A percentile compares a stretch with the other conserved stretches of the same genome.
phyloP scores from a whole-genome alignment of 2,888 invertebrate species.

The Netelia melanura region DNA sequence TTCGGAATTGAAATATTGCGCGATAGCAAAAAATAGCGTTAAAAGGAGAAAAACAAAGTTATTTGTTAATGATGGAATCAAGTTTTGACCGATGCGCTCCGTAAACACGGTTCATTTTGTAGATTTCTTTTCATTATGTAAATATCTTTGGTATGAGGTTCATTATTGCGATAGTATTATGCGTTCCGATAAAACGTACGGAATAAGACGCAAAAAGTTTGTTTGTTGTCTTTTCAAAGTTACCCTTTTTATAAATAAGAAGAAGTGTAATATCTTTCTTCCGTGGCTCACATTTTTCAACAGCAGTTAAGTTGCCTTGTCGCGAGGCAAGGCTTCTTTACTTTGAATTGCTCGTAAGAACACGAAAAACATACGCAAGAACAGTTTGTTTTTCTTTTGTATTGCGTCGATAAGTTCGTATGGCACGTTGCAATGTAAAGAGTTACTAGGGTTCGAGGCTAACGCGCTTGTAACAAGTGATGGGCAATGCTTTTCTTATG shows the following conservation, averaged over 20 bases:
- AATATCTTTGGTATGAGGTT: slow-evolving; percentile 83
- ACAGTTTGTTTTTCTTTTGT: slow-evolving; percentile 19
- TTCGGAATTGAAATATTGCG: slow-evolving; percentile 43
- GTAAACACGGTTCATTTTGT: slow-evolving; percentile 34
- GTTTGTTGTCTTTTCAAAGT: slow-evolving; percentile 35
- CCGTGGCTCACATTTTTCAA: slow-evolving; percentile 8
- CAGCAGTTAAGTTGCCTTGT: neutral
- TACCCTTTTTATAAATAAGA: slow-evolving; percentile 24
- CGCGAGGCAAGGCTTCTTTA: slow-evolving; percentile 17
- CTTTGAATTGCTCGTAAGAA: slow-evolving; percentile 55
- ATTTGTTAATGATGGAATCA: slow-evolving; percentile 24
- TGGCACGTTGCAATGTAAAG: slow-evolving; percentile 63
- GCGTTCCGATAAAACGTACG: slow-evolving; percentile 42
- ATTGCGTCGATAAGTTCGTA: slow-evolving; percentile 59
- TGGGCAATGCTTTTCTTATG: slow-evolving; percentile 92
- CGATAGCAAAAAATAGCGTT: slow-evolving; percentile 37
- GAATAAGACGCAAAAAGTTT: slow-evolving; percentile 30
- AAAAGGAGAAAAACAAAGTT: slow-evolving; percentile 33
- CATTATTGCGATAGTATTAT: slow-evolving; percentile 77
- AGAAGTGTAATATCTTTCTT: slow-evolving; percentile 23
- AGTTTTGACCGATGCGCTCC: slow-evolving; percentile 36
- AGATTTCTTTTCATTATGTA: slow-evolving; percentile 63
- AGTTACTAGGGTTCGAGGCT: slow-evolving; percentile 89
- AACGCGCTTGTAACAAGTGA: slow-evolving; percentile 91
- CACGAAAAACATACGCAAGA: slow-evolving; percentile 33